Evolutionary conservation across 2,888 invertebrate genomes (phyloP).

Genomic region (Cinara cedri): DNA sequence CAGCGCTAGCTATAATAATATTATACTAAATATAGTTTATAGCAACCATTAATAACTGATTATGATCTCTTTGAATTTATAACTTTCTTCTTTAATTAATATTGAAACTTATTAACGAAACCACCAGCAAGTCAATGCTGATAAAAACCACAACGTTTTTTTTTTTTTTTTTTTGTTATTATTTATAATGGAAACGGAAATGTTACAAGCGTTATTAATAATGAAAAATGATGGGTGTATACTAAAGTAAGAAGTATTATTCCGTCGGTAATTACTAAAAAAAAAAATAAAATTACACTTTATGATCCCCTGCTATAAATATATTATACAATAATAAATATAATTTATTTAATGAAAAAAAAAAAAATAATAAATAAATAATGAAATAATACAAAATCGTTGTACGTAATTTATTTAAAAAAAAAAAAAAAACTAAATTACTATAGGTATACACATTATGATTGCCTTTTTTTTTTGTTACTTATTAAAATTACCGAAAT

Average conservation of each 20-base stretch:
- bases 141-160: slow-evolving; percentile 13
- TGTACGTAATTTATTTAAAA: slow-evolving; percentile 4
- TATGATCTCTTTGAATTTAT: slow-evolving; percentile 24
- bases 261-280: slow-evolving; percentile 25
- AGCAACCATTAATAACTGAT: slow-evolving; percentile 36
- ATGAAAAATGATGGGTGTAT: slow-evolving; percentile 37
- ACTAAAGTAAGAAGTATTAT: slow-evolving; percentile 31
- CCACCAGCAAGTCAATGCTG: slow-evolving; percentile 3
- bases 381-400: slow-evolving; percentile 1
- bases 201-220: slow-evolving; percentile 28
- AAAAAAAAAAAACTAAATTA: not conserved
- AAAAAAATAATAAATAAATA: too few relatives aligned
- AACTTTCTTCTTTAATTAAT: slow-evolving; percentile 45
- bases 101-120: slow-evolving; percentile 26
- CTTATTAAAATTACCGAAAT: slow-evolving; percentile 14
- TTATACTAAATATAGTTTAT: slow-evolving; percentile 6
- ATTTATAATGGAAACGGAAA: slow-evolving; percentile 10
- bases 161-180: not conserved
- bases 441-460: too few relatives aligned
- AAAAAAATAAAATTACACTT: slow-evolving; percentile 14
- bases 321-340: not conserved
- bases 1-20: not conserved
- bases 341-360: slow-evolving; percentile 35
- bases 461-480: slow-evolving; percentile 32
- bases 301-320: slow-evolving; percentile 24